Evolutionary conservation across 92 coral and sea anemone genomes (phyloP).

Genomic region (Epizoanthus ramosus): DNA sequence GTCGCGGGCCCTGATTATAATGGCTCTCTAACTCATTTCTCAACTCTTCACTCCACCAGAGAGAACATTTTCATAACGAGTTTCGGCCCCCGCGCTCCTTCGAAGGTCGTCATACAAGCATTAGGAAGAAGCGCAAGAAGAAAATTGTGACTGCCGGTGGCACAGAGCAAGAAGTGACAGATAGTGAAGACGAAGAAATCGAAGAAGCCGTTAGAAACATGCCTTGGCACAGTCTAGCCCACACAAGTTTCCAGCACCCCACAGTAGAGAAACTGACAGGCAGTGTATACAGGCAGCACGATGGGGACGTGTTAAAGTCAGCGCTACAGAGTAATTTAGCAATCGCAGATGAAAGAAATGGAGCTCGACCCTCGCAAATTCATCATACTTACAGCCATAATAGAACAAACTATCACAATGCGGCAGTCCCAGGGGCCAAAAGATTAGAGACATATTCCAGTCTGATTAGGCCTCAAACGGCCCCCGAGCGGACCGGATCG

Average conservation of each 20-base stretch:
- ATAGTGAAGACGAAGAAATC: slow-evolving; percentile 75
- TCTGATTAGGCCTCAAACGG: slow-evolving; percentile 77
- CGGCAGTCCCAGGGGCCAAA: slow-evolving; percentile 39
- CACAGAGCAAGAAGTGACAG: slow-evolving; percentile 77
- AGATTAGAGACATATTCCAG: slow-evolving; percentile 4
- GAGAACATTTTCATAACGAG: slow-evolving; percentile 77
- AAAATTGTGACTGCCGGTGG: slow-evolving; percentile 56
- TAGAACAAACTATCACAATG: slow-evolving; percentile 16
- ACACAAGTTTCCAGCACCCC: slow-evolving; percentile 34
- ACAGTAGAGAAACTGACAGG: slow-evolving; percentile 23
- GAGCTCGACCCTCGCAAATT: background rate
- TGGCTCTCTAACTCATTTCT: too few relatives aligned
- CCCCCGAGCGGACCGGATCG: slow-evolving; percentile 72
- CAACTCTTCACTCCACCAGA: slow-evolving; percentile 41
- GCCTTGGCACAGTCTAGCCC: slow-evolving; percentile 41
- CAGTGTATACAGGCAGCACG: background rate
- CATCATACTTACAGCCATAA: background rate
- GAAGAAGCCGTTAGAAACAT: slow-evolving; percentile 31
- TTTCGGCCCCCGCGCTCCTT: slow-evolving; percentile 72
- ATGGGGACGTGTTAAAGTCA: background rate
- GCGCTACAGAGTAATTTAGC: slow-evolving; percentile 40
- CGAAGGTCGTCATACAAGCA: slow-evolving; percentile 78
- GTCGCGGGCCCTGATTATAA: too few relatives aligned
- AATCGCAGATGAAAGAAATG: slow-evolving; percentile 31
- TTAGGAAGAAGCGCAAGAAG: slow-evolving; percentile 57